These are phyloP conservation scores for Aurelia aurita complex sp. Pacific DNA, from an alignment of 30 jellyfish, hydroid and myxozoan species.

Conservation along the genomic window DNA sequence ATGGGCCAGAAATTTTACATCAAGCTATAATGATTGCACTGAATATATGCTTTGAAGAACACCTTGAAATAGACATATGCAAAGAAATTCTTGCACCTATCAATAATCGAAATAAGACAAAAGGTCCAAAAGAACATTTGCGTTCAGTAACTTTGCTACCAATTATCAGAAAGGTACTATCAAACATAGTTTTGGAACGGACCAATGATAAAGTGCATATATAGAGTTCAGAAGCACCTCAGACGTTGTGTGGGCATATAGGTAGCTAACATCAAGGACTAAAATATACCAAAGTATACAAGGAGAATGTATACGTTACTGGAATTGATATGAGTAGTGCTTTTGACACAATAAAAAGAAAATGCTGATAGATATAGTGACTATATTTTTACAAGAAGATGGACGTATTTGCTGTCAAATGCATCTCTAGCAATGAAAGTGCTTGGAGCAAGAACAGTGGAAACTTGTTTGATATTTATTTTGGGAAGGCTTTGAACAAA, in stretches of 20 bases:
- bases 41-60: background rate
- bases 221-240: slow-evolving; percentile 18
- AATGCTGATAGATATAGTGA: background rate
- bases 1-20: slow-evolving; percentile 24
- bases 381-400: too few relatives aligned
- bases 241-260: slow-evolving; percentile 63
- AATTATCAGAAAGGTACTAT: background rate
- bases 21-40: background rate
- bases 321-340: slow-evolving; percentile 54
- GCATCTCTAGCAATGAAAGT: too few relatives aligned
- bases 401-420: too few relatives aligned
- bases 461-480: too few relatives aligned
- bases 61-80: background rate
- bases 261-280: slow-evolving; percentile 38
- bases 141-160: slow-evolving; percentile 18
- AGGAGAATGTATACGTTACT: background rate
- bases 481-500: background rate
- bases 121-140: slow-evolving; percentile 47
- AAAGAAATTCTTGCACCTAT: slow-evolving; percentile 12
- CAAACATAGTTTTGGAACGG: slow-evolving; percentile 35
- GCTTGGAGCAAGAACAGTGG: too few relatives aligned
- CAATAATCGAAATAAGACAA: slow-evolving; percentile 34
- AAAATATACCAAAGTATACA: background rate
- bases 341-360: slow-evolving; percentile 13
- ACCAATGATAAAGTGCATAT: slow-evolving; percentile 43